Percentiles rank a stretch among this genome's conserved stretches.
Evolutionary conservation across 2,113 vertebrate genomes (phyloP).

Genomic region (Phycodurus eques): DNA sequence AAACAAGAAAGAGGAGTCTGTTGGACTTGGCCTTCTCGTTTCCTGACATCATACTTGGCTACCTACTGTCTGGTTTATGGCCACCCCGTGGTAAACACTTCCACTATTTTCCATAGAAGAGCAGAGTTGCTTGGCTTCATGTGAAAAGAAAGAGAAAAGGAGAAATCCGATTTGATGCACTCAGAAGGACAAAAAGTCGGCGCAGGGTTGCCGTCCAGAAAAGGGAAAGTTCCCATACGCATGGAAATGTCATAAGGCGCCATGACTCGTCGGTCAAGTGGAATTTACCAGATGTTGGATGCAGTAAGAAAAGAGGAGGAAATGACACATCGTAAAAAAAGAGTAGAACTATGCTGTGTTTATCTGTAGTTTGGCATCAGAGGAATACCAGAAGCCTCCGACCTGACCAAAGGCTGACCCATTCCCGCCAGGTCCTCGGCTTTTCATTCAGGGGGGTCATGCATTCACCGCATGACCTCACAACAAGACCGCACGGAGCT

Average conservation of each 20-base stretch:
- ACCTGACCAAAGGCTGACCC: constrained; percentile 37
- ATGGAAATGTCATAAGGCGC: background rate
- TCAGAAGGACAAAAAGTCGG: background rate
- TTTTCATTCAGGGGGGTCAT: too few species aligned
- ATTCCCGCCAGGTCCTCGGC: constrained; percentile 21
- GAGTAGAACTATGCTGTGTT: constrained; percentile 20
- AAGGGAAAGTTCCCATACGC: constrained; percentile 35
- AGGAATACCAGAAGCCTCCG: constrained; percentile 47
- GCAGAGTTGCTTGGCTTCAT: constrained; percentile 35
- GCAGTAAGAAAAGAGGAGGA: constrained; percentile 34
- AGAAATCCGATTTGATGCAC: background rate
- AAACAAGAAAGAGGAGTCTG: constrained; percentile 7
- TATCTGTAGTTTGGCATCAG: constrained; percentile 22
- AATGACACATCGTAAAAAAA: constrained; percentile 55
- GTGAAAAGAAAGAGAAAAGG: constrained; percentile 26
- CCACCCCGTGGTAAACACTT: constrained; percentile 54
- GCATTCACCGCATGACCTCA: constrained; percentile 49
- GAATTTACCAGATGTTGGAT: constrained; percentile 24
- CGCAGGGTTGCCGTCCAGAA: background rate
- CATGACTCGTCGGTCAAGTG: background rate
- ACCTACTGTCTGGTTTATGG: constrained; percentile 34
- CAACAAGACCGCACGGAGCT: constrained; percentile 27
- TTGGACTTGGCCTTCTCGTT: constrained; percentile 41
- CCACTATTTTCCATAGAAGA: constrained; percentile 61
- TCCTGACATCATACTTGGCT: constrained; percentile 67